Evolutionary conservation across 1,140 invertebrate species (phyloP).

Genomic region (Drosophila micromelanica): DNA sequence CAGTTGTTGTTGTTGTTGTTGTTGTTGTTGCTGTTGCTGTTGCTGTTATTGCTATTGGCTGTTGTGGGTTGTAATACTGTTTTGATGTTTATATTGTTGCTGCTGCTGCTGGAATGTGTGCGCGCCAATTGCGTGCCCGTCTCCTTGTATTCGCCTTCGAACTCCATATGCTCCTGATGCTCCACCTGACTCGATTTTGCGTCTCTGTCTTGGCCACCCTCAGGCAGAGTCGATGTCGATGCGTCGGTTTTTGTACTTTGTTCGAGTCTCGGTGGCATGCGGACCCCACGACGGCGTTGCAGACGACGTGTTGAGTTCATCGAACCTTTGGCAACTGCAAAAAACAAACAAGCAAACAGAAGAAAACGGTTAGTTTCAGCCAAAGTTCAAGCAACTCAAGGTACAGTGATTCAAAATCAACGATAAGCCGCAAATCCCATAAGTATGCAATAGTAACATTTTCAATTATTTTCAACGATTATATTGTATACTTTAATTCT

Average conservation of each 20-base stretch:
- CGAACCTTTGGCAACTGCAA: conserved; percentile 68
- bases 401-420: not conserved
- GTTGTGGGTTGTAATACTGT: conserved; percentile 71
- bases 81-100: conserved; percentile 52
- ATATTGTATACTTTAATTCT: no score
- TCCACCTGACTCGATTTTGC: conserved; percentile 9
- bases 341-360: conserved; percentile 6
- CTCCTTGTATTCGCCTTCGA: conserved; percentile 18
- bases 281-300: conserved; percentile 34
- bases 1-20: not conserved
- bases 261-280: conserved; percentile 31
- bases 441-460: conserved; percentile 29
- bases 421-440: conserved; percentile 1
- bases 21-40: conserved; percentile 9
- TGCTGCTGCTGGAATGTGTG: conserved; percentile 49
- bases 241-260: conserved; percentile 17
- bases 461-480: not conserved
- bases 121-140: conserved; percentile 8
- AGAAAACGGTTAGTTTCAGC: conserved; percentile 7
- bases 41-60: conserved; percentile 39
- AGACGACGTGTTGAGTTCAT: conserved; percentile 46
- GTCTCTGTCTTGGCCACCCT: conserved; percentile 4
- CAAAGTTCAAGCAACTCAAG: conserved; percentile 12
- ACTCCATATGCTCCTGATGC: conserved; percentile 35
- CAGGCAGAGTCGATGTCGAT: conserved; percentile 3